Evolutionary conservation across 2,113 vertebrate genomes (phyloP).

Genomic region (Uria lomvia): DNA sequence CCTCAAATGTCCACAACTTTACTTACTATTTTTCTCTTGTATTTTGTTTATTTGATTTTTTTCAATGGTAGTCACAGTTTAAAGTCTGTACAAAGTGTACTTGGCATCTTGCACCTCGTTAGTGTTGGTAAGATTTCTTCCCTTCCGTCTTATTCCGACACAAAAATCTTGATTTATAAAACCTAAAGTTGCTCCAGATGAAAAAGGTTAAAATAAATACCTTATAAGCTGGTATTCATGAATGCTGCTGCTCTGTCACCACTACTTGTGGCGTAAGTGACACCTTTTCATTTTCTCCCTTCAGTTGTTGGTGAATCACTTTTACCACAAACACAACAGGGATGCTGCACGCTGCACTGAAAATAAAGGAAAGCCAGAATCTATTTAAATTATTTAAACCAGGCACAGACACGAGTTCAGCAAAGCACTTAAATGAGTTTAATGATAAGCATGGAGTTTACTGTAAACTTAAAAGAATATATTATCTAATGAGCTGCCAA

Average conservation of each 20-base stretch:
- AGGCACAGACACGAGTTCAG: neutral
- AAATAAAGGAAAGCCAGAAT: neutral
- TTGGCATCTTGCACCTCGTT: neutral
- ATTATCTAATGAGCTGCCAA: neutral
- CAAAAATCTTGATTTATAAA: neutral
- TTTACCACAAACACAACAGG: neutral
- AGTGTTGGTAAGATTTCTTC: neutral
- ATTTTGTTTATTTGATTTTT: neutral
- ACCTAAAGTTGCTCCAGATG: neutral
- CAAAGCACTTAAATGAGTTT: neutral
- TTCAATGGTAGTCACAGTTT: neutral
- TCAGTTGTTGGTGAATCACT: neutral
- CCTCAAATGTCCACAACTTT: neutral
- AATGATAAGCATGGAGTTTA: neutral
- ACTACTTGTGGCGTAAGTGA: neutral
- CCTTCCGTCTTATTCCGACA: neutral
- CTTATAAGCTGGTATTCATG: neutral
- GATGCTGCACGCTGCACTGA: neutral
- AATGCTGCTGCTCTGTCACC: neutral
- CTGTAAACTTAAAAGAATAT: neutral
- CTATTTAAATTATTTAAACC: neutral
- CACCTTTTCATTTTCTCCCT: neutral
- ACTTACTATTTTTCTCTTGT: neutral
- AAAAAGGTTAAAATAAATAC: neutral
- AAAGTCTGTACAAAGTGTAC: neutral